Conservation (phyloP, 2,113 vertebrate genomes). For the Chionomys nivalis region DNA sequence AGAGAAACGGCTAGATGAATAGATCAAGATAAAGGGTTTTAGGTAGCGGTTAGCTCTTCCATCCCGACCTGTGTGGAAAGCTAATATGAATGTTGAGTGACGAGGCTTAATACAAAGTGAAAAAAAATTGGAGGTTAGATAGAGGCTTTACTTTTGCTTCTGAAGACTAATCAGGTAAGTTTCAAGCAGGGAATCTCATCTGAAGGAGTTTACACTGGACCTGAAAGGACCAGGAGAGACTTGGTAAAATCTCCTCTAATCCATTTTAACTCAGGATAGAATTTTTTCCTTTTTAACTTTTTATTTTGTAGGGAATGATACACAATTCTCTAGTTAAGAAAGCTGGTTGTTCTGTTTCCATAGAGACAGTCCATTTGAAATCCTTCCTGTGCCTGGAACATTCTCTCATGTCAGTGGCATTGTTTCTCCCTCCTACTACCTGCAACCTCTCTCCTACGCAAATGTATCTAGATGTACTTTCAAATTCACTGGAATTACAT, state of each 20-base stretch:
- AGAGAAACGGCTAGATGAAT: slow-evolving; percentile 3
- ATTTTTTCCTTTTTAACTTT: slow-evolving; percentile 29
- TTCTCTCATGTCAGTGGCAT: slow-evolving; percentile 34
- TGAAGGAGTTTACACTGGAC: slow-evolving; percentile 49
- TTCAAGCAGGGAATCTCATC: slow-evolving; percentile 2
- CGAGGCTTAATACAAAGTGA: background rate
- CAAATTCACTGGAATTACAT: slow-evolving; percentile 1
- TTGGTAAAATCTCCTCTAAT: slow-evolving; percentile 50
- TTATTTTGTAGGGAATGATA: slow-evolving; percentile 64
- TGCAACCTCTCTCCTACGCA: slow-evolving; percentile 1
- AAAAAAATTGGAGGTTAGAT: background rate
- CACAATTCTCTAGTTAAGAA: slow-evolving; percentile 45
- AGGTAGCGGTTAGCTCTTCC: background rate
- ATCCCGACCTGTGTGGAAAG: background rate
- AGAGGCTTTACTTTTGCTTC: background rate
- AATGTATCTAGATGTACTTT: background rate
- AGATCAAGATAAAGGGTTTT: background rate
- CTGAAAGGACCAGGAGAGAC: slow-evolving; percentile 6
- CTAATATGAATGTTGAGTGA: background rate
- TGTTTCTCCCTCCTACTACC: slow-evolving; percentile 10
- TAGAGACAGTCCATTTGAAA: slow-evolving; percentile 68
- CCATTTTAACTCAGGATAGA: slow-evolving; percentile 3
- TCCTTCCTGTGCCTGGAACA: slow-evolving; percentile 46
- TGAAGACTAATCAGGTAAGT: slow-evolving; percentile 32
- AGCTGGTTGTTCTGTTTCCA: slow-evolving; percentile 61